Conservation (phyloP, 92 coral and sea anemone genomes). For the Epizoanthus ramosus region DNA sequence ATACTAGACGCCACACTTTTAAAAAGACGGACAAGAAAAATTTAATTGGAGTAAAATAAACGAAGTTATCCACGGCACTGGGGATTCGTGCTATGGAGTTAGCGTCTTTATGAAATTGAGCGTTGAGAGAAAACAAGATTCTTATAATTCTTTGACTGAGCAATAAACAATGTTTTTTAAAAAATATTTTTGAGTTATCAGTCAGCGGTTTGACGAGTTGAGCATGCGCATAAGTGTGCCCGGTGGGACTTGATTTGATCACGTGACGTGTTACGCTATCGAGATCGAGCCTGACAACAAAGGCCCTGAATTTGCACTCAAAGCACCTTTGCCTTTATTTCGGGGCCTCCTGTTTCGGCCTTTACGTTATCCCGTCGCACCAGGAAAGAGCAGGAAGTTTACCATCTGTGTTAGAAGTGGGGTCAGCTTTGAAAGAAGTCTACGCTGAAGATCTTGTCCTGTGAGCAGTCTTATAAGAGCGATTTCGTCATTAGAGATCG, state of each 20-base stretch:
- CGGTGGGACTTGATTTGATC: conserved; percentile 60
- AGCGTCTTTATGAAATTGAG: no score
- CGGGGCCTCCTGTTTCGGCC: conserved; percentile 79
- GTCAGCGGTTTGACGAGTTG: conserved; percentile 41
- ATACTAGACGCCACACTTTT: no score
- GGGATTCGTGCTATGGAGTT: no score
- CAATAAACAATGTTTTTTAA: background rate
- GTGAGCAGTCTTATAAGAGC: conserved; percentile 48
- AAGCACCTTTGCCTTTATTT: conserved; percentile 76
- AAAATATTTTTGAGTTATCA: background rate
- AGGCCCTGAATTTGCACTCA: conserved; percentile 76
- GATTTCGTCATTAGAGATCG: conserved; percentile 53
- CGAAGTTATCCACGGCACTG: no score
- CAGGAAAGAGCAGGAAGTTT: conserved; percentile 39
- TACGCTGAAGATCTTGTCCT: conserved; percentile 21
- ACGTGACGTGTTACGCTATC: conserved; percentile 89
- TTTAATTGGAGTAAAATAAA: no score
- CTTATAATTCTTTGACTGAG: background rate
- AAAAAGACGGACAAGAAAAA: no score
- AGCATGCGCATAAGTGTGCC: conserved; percentile 61
- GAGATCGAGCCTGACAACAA: conserved; percentile 92
- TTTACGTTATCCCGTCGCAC: conserved; percentile 42
- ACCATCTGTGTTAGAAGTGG: conserved; percentile 9
- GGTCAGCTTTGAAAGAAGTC: conserved; percentile 29
- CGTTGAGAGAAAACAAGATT: background rate